Conservation (phyloP, 1,140 invertebrate genomes). For the Pristionchus pacificus region DNA sequence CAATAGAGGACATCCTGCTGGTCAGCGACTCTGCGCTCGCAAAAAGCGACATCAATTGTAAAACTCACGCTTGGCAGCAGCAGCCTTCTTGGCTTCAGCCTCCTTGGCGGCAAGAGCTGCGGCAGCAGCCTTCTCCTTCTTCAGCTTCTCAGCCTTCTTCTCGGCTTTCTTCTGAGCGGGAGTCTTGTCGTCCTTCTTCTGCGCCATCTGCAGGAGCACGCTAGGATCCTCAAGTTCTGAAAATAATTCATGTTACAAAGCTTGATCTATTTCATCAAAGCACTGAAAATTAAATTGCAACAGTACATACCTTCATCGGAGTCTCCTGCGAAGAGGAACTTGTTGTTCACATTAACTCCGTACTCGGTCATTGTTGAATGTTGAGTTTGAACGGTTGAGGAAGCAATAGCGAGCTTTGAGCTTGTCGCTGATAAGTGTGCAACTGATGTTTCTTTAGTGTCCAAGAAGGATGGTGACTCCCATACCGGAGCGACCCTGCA, state of each 20-base stretch:
- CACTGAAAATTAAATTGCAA: conserved; percentile 8
- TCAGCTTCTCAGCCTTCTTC: conserved; percentile 21
- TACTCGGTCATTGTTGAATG: conserved; percentile 36
- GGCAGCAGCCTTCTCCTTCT: conserved; percentile 28
- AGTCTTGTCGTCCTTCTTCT: conserved; percentile 31
- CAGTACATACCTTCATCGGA: conserved; percentile 33
- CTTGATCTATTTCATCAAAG: conserved; percentile 9
- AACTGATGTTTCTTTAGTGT: not conserved
- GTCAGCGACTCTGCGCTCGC: not conserved
- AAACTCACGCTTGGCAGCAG: not conserved
- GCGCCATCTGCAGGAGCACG: conserved; percentile 32
- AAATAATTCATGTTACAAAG: too few species aligned
- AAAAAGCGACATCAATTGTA: not conserved
- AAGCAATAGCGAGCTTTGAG: too few species aligned
- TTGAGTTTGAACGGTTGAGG: too few species aligned
- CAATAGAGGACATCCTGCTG: not conserved
- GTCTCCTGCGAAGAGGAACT: conserved; percentile 34
- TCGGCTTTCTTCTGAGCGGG: conserved; percentile 27
- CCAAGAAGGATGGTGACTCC: not conserved
- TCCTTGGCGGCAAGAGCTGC: not conserved
- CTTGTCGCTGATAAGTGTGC: too few species aligned
- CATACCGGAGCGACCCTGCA: not conserved
- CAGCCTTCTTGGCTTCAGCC: not conserved
- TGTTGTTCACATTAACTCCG: conserved; percentile 39
- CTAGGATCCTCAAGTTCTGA: conserved; percentile 35